Evolutionary conservation across 1,140 invertebrate genomes (phyloP), one percentile per base, ranked within the genome.

Genomic region (Ptiloglossa arizonensis): DNA sequence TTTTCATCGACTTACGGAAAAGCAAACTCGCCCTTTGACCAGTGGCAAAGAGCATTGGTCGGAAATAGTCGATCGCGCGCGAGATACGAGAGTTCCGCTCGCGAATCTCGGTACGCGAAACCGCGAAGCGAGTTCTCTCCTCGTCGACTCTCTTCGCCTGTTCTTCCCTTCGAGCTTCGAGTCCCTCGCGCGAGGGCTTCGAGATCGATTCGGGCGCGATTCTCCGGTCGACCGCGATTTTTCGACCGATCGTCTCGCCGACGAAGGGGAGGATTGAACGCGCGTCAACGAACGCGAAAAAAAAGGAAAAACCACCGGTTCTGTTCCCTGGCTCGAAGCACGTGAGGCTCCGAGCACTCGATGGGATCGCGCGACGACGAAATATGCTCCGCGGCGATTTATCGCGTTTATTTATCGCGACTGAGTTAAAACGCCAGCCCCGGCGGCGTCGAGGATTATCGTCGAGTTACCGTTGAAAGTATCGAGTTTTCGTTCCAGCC

Each of bases 341-440:
- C 35, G 35, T 5, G n/a, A n/a, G n/a, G n/a, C n/a, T n/a, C n/a
- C n/a, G n/a, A n/a, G n/a, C n/a, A n/a, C n/a, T 46, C 73, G 64
- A 76, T 69, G 5, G 64, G n/a, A 75, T 75, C 79, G 35, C 44
- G 52, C 48, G 15, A 27, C 57, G 63, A 79, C 70, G 80, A 82
- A 56, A 46, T 77, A 76, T 77, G 41, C 38, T 17, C 8, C 9
- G n/a, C n/a, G 41, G 17, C 73, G 52, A 76, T 76, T 76, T 76
- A 76, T 73, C 71, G 71, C 59, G 44, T 72, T 63, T 63, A 72
- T 72, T 72, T 52, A 72, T 75, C 72, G 72, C 63, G 54, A 13
- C 64, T 76, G 64, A 76, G 69, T 76, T 59, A 59, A 69, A 69
- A 59, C 50, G 29, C 27, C n/a, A 32, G 38, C n/a, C 19, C n/a